These are phyloP conservation scores for Listronotus bonariensis DNA, from an alignment of 1,140 invertebrate species.

Conservation along the genomic window DNA sequence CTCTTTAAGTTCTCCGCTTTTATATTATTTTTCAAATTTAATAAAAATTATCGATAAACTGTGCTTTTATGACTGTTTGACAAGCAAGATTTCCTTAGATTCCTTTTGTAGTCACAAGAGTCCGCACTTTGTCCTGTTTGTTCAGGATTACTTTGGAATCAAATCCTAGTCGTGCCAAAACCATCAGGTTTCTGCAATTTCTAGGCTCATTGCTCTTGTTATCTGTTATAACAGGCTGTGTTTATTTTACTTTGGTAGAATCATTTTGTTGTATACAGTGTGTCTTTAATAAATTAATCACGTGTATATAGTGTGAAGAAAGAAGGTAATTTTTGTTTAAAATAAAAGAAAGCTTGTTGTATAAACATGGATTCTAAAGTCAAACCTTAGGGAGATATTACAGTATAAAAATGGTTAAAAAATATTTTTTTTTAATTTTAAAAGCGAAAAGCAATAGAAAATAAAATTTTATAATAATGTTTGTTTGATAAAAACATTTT, in stretches of 20 bases:
- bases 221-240: slow-evolving; percentile 18
- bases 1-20: background rate
- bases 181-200: slow-evolving; percentile 41
- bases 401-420: too few species aligned
- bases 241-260: background rate
- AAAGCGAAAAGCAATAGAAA: too few species aligned
- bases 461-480: too few species aligned
- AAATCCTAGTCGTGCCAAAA: slow-evolving; percentile 34
- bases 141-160: slow-evolving; percentile 32
- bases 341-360: too few species aligned
- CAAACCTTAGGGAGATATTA: too few species aligned
- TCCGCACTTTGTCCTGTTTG: slow-evolving; percentile 32
- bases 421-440: too few species aligned
- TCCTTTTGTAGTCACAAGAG: slow-evolving; percentile 12
- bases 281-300: too few species aligned
- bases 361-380: too few species aligned
- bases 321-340: too few species aligned
- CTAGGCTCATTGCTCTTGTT: slow-evolving; percentile 8
- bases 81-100: slow-evolving; percentile 16
- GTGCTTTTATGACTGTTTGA: slow-evolving; percentile 24
- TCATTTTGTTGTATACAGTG: background rate
- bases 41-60: slow-evolving; percentile 23
- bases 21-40: slow-evolving; percentile 10
- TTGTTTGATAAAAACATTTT: too few species aligned
- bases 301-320: too few species aligned